phyloP scores from a whole-genome alignment of 2,113 vertebrate genomes.

The Gadus chalcogrammus region DNA sequence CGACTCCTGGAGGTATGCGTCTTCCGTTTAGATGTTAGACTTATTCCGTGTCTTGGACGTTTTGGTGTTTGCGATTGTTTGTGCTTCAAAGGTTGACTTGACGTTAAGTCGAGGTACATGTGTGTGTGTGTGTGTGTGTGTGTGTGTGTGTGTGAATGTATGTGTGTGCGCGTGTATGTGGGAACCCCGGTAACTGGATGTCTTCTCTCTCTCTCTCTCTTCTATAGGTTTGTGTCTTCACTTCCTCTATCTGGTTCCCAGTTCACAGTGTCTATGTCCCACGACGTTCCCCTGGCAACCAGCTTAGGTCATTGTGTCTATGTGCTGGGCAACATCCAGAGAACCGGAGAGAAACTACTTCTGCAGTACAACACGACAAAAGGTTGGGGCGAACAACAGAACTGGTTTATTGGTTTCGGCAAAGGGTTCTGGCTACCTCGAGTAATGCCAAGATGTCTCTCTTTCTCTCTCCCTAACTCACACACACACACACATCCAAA shows the following conservation, averaged over 20 bases:
- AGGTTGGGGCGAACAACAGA: constrained; percentile 42
- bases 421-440: not conserved
- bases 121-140: no score
- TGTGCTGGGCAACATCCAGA: constrained; percentile 71
- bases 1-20: constrained; percentile 63
- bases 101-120: no score
- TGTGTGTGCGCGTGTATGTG: no score
- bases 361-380: constrained; percentile 66
- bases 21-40: not conserved
- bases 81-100: no score
- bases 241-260: constrained; percentile 73
- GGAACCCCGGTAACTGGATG: not conserved
- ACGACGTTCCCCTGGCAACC: constrained; percentile 71
- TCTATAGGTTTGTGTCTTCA: constrained; percentile 70
- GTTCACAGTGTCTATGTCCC: constrained; percentile 74
- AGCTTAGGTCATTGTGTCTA: constrained; percentile 62
- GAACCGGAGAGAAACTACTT: constrained; percentile 75
- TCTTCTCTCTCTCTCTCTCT: constrained; percentile 1
- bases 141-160: no score
- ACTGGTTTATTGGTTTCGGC: no score
- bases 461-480: not conserved
- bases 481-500: no score
- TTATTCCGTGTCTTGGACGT: no score
- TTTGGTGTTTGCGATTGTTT: no score
- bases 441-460: not conserved